Evolutionary conservation across 2,797 vertebrate species (phyloP), one percentile per base, ranked within the genome.

Genomic region (Bovichtus variegatus): DNA sequence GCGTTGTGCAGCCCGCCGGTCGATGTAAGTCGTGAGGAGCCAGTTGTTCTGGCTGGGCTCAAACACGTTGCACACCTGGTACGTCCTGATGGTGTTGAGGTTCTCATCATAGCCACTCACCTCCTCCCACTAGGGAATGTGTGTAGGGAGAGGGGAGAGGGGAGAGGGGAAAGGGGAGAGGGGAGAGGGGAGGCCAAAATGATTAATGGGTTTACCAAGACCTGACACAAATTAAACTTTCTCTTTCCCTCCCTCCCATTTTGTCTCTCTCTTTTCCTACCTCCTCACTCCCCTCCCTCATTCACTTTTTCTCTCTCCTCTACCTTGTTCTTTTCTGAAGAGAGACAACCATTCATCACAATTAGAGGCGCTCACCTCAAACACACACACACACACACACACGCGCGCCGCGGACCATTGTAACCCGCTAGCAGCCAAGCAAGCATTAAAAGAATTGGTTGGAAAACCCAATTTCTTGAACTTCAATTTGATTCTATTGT

Each of bases 1-100:
- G n/a, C 98, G 97, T 21, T 98, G 97, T 1, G 98, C 97, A 0
- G 96, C 96, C 2, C 96, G 94, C 6, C 98, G 94, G 88, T 97
- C 96, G 71, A 99, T 96, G 93, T 98, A 98, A 0, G 96, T 98
- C n/a, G 97, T 99, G 75, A 98, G 97, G 41, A 99, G 96, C 98
- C 98, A 99, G 93, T 99, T 99, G 94, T 99, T 99, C 94, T 99
- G 98, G 90, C 97, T 99, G 87, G 98, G 97, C 83, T 99, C 97
- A 57, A 99, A 99, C 89, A 99, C 98, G 0, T 99, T 99, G 95
- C 98, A 99, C 91, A 99, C 98, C 94, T 99, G 98, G 92, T 99
- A 99, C 0, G 98, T 99, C 81, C 98, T 95, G 94, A 99, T 99
- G 89, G 98, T 98, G 88, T 98, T 99, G 91, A 99, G 97, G 92